A percentile compares a stretch with the other conserved stretches of the same genome.
Conservation (phyloP, 1,140 invertebrate genomes). For the Agrypnia vestita region DNA sequence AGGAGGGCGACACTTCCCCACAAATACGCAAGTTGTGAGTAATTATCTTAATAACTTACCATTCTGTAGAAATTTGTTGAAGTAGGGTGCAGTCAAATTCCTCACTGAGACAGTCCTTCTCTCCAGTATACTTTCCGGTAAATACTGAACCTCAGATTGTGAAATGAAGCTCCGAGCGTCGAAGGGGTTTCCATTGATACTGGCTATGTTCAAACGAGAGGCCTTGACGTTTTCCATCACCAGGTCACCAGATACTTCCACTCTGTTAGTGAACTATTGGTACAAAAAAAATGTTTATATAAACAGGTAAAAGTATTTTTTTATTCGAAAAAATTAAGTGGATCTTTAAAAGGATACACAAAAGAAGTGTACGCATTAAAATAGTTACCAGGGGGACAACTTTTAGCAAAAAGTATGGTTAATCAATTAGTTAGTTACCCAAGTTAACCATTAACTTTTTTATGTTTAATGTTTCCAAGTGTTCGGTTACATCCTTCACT, state of each 20-base stretch:
- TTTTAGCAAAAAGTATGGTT: no score
- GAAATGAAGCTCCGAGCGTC: conserved; percentile 45
- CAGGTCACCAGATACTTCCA: conserved; percentile 52
- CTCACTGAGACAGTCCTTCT: conserved; percentile 46
- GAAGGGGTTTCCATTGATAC: conserved; percentile 54
- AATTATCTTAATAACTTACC: conserved; percentile 23
- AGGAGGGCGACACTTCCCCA: no score
- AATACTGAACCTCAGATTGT: conserved; percentile 45
- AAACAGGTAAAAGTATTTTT: neutral
- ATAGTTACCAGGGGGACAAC: no score
- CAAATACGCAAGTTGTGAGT: no score
- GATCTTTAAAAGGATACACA: neutral
- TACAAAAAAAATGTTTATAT: conserved; percentile 3
- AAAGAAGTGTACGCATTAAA: no score
- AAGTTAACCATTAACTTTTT: no score
- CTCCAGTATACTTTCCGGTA: conserved; percentile 41
- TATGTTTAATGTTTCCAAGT: no score
- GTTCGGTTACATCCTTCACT: no score
- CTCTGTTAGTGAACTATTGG: conserved; percentile 42
- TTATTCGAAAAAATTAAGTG: neutral
- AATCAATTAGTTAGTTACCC: no score
- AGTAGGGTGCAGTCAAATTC: conserved; percentile 48
- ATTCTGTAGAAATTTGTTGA: conserved; percentile 45
- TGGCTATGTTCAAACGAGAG: conserved; percentile 36
- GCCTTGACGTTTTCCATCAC: conserved; percentile 45